Evolutionary conservation across 2,888 invertebrate genomes (phyloP).

Genomic region (Drosophila recens): DNA sequence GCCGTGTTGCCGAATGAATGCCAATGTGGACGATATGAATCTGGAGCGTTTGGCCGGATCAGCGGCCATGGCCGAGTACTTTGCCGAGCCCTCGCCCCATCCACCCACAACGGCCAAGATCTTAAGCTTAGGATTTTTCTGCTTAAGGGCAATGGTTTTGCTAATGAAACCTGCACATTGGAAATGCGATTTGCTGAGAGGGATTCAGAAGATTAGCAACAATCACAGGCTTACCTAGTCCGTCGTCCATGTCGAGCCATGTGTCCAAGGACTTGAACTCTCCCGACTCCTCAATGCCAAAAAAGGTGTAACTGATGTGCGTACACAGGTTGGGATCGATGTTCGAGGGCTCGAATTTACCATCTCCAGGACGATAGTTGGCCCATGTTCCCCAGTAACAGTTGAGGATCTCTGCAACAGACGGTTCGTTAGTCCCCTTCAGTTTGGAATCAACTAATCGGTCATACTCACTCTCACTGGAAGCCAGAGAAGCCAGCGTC

Average conservation of each 20-base stretch:
- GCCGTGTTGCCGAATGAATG: slow-evolving; percentile 91
- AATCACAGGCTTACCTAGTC: slow-evolving; percentile 54
- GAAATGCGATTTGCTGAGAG: background rate
- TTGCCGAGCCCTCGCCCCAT: slow-evolving; percentile 96
- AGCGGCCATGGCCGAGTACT: slow-evolving; percentile 93
- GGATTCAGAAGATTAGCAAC: background rate
- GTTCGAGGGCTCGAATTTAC: slow-evolving; percentile 64
- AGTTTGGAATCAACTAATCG: rapidly evolving
- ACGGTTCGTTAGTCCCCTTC: background rate
- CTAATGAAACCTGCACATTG: slow-evolving; percentile 53
- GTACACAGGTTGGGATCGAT: slow-evolving; percentile 75
- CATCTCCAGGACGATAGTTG: slow-evolving; percentile 70
- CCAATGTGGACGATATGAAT: slow-evolving; percentile 90
- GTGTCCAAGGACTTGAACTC: slow-evolving; percentile 64
- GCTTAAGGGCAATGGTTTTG: slow-evolving; percentile 66
- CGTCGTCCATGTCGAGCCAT: slow-evolving; percentile 71
- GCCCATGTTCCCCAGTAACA: slow-evolving; percentile 81
- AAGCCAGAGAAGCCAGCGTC: slow-evolving; percentile 48
- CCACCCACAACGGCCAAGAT: slow-evolving; percentile 95
- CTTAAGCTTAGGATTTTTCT: slow-evolving; percentile 85
- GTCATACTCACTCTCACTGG: slow-evolving; percentile 54
- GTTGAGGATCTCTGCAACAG: slow-evolving; percentile 63
- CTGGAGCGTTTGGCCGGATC: slow-evolving; percentile 89
- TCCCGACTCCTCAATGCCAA: slow-evolving; percentile 67
- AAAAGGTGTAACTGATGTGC: slow-evolving; percentile 76